Conservation (phyloP, 2,797 vertebrate species). For the Pogoniulus pusillus region DNA sequence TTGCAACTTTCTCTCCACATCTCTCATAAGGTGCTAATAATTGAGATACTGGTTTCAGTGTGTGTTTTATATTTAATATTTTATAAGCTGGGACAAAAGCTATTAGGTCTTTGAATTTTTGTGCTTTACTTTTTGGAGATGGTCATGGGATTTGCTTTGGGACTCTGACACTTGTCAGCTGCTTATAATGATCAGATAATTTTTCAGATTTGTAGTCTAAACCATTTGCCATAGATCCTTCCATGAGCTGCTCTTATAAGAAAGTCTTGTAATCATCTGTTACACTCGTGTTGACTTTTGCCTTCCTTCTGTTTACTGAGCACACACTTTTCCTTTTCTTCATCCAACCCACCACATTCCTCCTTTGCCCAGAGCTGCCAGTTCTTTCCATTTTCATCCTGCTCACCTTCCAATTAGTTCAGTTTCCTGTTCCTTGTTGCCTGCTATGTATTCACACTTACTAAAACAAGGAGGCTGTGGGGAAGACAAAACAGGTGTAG, state of each 20-base stretch:
- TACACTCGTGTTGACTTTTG: neutral
- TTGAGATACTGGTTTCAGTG: neutral
- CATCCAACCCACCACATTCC: neutral
- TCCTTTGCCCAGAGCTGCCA: neutral
- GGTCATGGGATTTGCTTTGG: neutral
- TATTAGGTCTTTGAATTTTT: neutral
- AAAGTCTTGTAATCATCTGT: neutral
- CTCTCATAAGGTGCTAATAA: neutral
- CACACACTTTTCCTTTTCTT: neutral
- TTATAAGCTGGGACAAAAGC: neutral
- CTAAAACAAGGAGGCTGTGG: neutral
- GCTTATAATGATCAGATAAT: neutral
- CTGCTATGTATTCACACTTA: neutral
- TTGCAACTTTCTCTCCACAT: neutral
- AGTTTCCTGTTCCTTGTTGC: neutral
- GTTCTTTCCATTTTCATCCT: neutral
- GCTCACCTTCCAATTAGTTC: neutral
- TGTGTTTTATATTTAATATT: neutral
- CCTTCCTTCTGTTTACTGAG: neutral
- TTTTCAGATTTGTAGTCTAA: neutral
- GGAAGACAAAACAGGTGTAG: neutral
- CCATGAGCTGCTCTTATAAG: neutral
- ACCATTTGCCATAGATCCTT: neutral
- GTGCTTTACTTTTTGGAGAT: neutral
- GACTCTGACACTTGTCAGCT: neutral